These are phyloP conservation scores for Xyrichtys novacula DNA, from an alignment of 2,797 vertebrate genomes.

Conservation along the genomic window DNA sequence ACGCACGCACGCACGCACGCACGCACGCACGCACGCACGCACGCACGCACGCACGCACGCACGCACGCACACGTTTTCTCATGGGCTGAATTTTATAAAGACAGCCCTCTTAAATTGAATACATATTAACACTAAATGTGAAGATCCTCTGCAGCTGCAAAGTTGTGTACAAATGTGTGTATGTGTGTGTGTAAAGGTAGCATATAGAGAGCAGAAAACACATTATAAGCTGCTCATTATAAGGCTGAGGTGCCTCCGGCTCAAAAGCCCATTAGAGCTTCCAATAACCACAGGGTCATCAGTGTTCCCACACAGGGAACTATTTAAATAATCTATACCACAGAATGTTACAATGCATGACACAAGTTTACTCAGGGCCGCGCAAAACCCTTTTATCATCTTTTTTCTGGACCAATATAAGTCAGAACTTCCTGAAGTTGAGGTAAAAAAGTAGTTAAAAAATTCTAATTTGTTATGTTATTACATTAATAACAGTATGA, in stretches of 20 bases:
- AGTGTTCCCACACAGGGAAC: background rate
- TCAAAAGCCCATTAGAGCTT: slow-evolving; percentile 48
- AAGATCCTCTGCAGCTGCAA: slow-evolving; percentile 28
- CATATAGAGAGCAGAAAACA: slow-evolving; percentile 8
- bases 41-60: slow-evolving; percentile 4
- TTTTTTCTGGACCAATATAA: too few species aligned
- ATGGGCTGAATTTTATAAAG: slow-evolving; percentile 50
- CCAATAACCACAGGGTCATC: slow-evolving; percentile 46
- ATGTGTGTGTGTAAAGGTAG: slow-evolving; percentile 38
- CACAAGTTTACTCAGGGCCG: too few species aligned
- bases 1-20: slow-evolving; percentile 5
- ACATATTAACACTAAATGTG: slow-evolving; percentile 56
- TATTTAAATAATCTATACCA: background rate
- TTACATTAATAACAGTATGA: too few species aligned
- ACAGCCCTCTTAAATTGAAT: slow-evolving; percentile 63
- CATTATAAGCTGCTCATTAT: slow-evolving; percentile 53
- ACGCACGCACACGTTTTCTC: slow-evolving; percentile 17
- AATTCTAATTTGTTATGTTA: too few species aligned
- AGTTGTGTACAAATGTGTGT: slow-evolving; percentile 16
- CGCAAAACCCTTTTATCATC: too few species aligned
- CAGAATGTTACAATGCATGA: background rate
- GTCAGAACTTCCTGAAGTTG: too few species aligned
- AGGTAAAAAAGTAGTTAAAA: too few species aligned
- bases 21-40: background rate
- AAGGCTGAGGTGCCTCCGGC: slow-evolving; percentile 16